phyloP scores from a whole-genome alignment of 2,888 invertebrate genomes.

The Odontocerum albicorne region DNA sequence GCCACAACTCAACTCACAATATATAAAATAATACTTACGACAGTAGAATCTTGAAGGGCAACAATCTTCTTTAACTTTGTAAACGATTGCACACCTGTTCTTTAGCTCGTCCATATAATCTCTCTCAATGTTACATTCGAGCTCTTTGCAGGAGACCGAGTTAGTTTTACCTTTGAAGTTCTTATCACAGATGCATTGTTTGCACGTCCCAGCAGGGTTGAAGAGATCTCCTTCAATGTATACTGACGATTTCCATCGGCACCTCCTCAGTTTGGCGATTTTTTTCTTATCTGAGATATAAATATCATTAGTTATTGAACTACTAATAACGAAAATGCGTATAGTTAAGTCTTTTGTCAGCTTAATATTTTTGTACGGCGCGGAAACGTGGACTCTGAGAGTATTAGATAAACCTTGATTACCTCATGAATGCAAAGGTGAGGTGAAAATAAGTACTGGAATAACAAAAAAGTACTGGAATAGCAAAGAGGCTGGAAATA shows the following conservation, averaged over 20 bases:
- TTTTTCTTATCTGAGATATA: background rate
- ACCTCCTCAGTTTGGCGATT: background rate
- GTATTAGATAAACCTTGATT: no score
- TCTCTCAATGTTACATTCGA: background rate
- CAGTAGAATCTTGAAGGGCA: background rate
- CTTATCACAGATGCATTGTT: background rate
- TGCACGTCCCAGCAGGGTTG: background rate
- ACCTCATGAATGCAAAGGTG: no score
- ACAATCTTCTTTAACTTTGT: background rate
- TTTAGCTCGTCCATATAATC: background rate
- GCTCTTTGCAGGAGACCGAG: background rate
- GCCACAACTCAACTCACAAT: no score
- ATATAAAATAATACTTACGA: no score
- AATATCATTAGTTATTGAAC: no score
- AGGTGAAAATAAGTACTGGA: no score
- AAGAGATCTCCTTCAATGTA: background rate
- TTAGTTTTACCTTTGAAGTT: background rate
- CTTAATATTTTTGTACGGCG: no score
- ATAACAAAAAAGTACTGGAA: no score
- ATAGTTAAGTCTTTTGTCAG: no score
- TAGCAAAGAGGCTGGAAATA: no score
- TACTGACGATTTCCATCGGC: background rate
- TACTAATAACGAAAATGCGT: no score
- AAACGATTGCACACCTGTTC: background rate
- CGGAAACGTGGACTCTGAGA: no score